Percentiles rank a stretch among this genome's conserved stretches.
Evolutionary conservation across 2,888 invertebrate species (phyloP).

Genomic region (Lissonota sp.): DNA sequence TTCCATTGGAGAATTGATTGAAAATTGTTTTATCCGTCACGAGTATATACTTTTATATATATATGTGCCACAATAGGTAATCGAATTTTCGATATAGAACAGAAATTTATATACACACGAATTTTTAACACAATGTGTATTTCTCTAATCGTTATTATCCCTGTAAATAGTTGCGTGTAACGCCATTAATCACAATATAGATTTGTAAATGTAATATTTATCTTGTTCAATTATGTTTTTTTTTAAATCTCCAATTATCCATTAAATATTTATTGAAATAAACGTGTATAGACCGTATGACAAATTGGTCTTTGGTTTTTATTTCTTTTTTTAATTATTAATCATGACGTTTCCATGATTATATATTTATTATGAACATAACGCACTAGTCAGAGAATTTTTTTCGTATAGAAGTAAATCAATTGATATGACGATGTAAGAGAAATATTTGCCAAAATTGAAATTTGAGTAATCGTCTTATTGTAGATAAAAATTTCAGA

Average conservation of each 20-base stretch:
- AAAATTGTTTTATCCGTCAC: slow-evolving; percentile 20
- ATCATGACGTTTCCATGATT: slow-evolving; percentile 2
- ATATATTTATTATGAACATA: neutral
- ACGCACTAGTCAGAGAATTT: slow-evolving; percentile 18
- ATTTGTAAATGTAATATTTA: slow-evolving; percentile 46
- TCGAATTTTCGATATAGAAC: slow-evolving; percentile 22
- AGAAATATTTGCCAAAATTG: neutral
- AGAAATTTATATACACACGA: slow-evolving; percentile 21
- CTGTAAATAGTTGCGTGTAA: slow-evolving; percentile 45
- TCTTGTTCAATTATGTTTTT: slow-evolving; percentile 16
- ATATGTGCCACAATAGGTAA: slow-evolving; percentile 38
- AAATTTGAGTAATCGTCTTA: neutral
- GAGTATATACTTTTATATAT: slow-evolving; percentile 8
- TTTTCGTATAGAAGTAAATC: slow-evolving; percentile 37
- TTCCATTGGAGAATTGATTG: neutral
- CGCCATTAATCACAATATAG: slow-evolving; percentile 38
- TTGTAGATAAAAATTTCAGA: slow-evolving; percentile 33
- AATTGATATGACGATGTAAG: neutral
- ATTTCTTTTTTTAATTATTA: neutral
- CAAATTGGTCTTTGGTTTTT: slow-evolving; percentile 11
- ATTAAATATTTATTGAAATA: slow-evolving; percentile 22
- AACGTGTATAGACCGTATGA: slow-evolving; percentile 46
- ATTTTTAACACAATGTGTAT: slow-evolving; percentile 8
- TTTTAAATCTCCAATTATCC: slow-evolving; percentile 5
- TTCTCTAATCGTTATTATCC: slow-evolving; percentile 18